Percentiles rank a stretch among this genome's conserved stretches.
Evolutionary conservation across 2,113 vertebrate species (phyloP).

Genomic region (Epinephelus cyanopodus): DNA sequence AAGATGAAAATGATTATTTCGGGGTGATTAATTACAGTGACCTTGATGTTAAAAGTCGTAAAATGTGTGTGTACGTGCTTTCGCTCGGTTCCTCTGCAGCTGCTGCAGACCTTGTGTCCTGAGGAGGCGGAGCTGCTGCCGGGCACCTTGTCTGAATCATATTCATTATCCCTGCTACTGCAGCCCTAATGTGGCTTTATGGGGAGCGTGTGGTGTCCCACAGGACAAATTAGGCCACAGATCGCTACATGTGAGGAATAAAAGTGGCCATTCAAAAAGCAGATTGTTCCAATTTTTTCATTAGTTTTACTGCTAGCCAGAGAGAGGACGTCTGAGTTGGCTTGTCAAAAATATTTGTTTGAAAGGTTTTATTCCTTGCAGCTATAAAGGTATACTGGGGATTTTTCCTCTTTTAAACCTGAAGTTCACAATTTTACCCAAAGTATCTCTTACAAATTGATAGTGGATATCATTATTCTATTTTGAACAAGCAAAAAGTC

Average conservation of each 20-base stretch:
- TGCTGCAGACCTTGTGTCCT: constrained; percentile 13
- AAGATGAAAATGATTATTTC: constrained; percentile 24
- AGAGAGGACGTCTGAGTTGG: constrained; percentile 53
- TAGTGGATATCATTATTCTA: background rate
- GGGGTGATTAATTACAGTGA: constrained; percentile 39
- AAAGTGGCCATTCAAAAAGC: constrained; percentile 76
- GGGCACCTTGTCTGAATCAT: constrained; percentile 65
- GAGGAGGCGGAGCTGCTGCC: constrained; percentile 31
- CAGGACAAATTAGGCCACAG: constrained; percentile 76
- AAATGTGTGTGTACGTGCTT: constrained; percentile 6
- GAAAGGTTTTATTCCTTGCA: constrained; percentile 29
- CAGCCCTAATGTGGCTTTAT: constrained; percentile 67
- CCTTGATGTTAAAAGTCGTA: constrained; percentile 43
- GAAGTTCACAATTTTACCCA: background rate
- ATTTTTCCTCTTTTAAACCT: background rate
- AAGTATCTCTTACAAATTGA: background rate
- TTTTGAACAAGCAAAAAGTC: background rate
- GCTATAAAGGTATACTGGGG: background rate
- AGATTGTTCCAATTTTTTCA: constrained; percentile 82
- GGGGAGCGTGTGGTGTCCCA: constrained; percentile 69
- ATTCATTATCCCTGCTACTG: constrained; percentile 75
- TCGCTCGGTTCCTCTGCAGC: background rate
- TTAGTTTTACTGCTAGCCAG: constrained; percentile 76
- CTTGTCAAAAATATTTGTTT: constrained; percentile 27
- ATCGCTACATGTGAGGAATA: constrained; percentile 74